Conservation (phyloP, 2,888 invertebrate species). For the Eueremaeus valkanovi region DNA sequence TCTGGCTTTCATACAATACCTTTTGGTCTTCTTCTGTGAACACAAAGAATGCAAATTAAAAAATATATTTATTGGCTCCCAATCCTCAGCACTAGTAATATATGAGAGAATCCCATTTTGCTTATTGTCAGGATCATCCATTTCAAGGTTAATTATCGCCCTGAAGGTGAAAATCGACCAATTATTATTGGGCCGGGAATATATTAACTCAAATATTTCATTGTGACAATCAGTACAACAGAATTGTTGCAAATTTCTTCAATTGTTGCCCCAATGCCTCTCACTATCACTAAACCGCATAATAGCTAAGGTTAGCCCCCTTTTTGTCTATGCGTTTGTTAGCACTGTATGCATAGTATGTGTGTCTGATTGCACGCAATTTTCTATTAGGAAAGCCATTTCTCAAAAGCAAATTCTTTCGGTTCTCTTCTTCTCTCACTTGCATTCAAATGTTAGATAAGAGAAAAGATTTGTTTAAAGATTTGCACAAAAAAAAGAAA, state of each 20-base stretch:
- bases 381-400: background rate
- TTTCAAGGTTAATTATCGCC: slow-evolving; percentile 16
- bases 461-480: background rate
- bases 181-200: background rate
- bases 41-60: too few relatives aligned
- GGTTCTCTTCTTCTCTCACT: background rate
- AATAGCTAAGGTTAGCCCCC: background rate
- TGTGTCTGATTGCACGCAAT: background rate
- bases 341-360: too few relatives aligned
- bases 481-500: too few relatives aligned
- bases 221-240: background rate
- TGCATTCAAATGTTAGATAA: background rate
- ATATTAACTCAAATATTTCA: background rate
- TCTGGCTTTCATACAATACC: too few relatives aligned
- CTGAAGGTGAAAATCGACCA: background rate
- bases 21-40: too few relatives aligned
- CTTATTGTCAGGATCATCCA: background rate
- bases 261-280: too few relatives aligned
- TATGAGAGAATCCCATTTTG: too few relatives aligned
- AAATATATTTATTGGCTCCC: too few relatives aligned
- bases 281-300: too few relatives aligned
- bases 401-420: background rate
- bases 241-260: too few relatives aligned
- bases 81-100: too few relatives aligned
- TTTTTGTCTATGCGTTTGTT: too few relatives aligned